phyloP scores from a whole-genome alignment of 1,140 invertebrate genomes.

The Cherax quadricarinatus region DNA sequence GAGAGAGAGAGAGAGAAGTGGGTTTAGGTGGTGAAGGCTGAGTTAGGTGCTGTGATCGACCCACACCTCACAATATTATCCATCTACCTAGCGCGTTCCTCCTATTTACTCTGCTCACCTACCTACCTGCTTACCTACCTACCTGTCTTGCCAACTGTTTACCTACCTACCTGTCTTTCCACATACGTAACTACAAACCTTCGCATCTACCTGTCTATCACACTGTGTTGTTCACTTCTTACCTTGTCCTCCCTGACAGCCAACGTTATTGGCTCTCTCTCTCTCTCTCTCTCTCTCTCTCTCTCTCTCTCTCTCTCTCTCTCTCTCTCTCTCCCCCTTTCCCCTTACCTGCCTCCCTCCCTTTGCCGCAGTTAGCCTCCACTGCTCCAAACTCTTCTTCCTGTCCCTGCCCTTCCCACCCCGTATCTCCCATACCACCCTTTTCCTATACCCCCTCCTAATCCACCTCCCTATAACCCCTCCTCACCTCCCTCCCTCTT shows the following conservation, averaged over 20 bases:
- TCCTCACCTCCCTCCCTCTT: not conserved
- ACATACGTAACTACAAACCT: no score
- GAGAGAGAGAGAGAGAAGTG: no score
- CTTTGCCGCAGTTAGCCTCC: not conserved
- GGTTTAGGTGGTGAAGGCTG: not conserved
- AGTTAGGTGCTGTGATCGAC: not conserved
- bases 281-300: not conserved
- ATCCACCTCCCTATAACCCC: not conserved
- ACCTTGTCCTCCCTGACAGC: not conserved
- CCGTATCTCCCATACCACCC: not conserved
- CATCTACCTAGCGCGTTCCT: not conserved
- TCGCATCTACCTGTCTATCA: no score
- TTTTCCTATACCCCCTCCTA: not conserved
- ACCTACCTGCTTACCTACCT: no score
- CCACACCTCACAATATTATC: not conserved
- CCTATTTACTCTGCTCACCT: no score
- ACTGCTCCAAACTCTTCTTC: not conserved
- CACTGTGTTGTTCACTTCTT: not conserved
- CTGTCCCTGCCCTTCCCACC: not conserved
- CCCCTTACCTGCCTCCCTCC: not conserved
- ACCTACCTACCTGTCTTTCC: no score
- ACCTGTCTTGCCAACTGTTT: no score
- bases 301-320: not conserved
- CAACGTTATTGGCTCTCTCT: no score
- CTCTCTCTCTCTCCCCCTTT: slow-evolving; percentile 13